These are phyloP conservation scores for Pararge aegeria DNA, from an alignment of 1,140 invertebrate genomes.

Conservation along the genomic window DNA sequence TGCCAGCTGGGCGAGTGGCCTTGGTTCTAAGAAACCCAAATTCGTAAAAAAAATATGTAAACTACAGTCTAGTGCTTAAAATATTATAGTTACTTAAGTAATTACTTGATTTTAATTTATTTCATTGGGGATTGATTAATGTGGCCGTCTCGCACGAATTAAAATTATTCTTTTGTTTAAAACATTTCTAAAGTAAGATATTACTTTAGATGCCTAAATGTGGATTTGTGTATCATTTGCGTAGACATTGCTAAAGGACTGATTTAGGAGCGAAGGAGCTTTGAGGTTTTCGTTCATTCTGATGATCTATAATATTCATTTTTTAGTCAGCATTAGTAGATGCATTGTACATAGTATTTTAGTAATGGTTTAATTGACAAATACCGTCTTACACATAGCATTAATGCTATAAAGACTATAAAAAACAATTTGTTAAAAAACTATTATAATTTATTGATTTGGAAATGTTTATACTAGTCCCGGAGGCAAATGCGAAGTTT, in stretches of 20 bases:
- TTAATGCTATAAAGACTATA: conserved; percentile 38
- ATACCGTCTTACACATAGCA: conserved; percentile 9
- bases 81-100: neutral
- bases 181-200: neutral
- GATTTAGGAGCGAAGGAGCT: conserved; percentile 8
- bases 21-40: conserved; percentile 65
- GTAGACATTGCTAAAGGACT: neutral
- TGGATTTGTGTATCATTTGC: neutral
- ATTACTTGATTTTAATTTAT: neutral
- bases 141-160: neutral
- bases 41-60: neutral
- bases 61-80: neutral
- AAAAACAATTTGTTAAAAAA: too few relatives aligned
- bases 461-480: conserved; percentile 62
- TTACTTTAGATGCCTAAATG: neutral
- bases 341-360: conserved; percentile 28
- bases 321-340: conserved; percentile 21
- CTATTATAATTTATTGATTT: conserved; percentile 60
- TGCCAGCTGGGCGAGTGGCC: conserved; percentile 89
- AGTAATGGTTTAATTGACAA: conserved; percentile 10
- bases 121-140: neutral
- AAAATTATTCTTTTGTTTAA: neutral
- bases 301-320: conserved; percentile 9
- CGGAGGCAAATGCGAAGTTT: conserved; percentile 24
- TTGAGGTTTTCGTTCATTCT: conserved; percentile 2